Percentiles rank a stretch among this genome's conserved stretches.
These are phyloP conservation scores for Aphis craccivora DNA, from an alignment of 1,140 invertebrate species.

Conservation along the genomic window DNA sequence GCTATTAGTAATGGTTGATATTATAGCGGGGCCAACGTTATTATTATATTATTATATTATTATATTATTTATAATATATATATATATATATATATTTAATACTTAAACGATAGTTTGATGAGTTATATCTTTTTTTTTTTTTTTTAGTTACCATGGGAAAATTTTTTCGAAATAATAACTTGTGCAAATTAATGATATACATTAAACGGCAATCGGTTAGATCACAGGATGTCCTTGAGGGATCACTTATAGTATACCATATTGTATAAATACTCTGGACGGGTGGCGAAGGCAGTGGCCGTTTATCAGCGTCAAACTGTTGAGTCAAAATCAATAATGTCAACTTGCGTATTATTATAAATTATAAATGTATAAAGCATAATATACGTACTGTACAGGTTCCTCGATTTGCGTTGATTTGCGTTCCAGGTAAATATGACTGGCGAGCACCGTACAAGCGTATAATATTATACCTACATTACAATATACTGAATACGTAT, in stretches of 20 bases:
- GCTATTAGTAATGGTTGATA: conserved; percentile 10
- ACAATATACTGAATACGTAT: neutral
- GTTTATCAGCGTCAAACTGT: neutral
- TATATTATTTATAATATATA: neutral
- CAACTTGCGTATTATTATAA: neutral
- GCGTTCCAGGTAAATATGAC: neutral
- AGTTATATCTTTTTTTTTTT: neutral
- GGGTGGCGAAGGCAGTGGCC: neutral
- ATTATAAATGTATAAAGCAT: neutral
- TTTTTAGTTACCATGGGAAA: conserved; percentile 8
- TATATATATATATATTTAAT: neutral
- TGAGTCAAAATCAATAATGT: conserved; percentile 11
- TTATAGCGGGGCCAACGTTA: neutral
- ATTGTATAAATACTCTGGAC: neutral
- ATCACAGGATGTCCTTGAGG: conserved; percentile 11
- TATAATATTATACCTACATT: neutral
- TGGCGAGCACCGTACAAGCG: neutral
- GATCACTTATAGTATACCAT: neutral
- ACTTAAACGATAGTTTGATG: conserved; percentile 4
- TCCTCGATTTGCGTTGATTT: conserved; percentile 8
- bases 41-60: neutral
- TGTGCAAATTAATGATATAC: neutral
- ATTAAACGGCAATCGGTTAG: conserved; percentile 4
- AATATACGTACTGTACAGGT: neutral
- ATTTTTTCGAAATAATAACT: conserved; percentile 7